Evolutionary conservation across 1,140 invertebrate species (phyloP), one percentile per base, ranked within the genome.

Genomic region (Scaptomyza pallida): DNA sequence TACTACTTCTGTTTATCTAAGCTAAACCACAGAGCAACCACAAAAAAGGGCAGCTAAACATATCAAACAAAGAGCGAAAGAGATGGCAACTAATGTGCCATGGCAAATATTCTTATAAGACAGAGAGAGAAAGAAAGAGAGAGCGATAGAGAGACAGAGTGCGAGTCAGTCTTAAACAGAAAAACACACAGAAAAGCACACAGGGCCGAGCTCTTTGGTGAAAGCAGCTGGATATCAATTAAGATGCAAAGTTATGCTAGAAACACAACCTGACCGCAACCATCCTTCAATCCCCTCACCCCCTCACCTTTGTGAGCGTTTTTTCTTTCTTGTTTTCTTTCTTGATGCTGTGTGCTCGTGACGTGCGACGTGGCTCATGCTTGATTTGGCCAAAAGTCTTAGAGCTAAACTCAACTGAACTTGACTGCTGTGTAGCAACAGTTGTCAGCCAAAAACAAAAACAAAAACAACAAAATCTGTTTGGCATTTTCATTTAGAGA

Each of bases 181-280:
- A 37, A 37, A 3, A 8, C n/a, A 9, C 5, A 50, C 26, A 48
- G 10, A 10, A 6, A 23, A 37, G 41, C 60, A 43, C 12, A 45
- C 50, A 13, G n/a, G n/a, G n/a, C 23, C 5, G 23, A 26, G 23
- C 23, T 5, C 23, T 26, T 43, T 57, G 9, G 15, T 15, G 2
- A 26, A 35, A 68, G 30, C 47, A 68, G 56, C 56, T 61, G 64
- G 55, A 67, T 67, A 68, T 68, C 64, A 68, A 68, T 61, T 68
- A 68, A 68, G 56, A 68, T 68, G 57, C 47, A 68, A 68, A 61
- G 64, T 68, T 61, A 45, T 68, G 64, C 56, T 19, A 45, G 10
- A 8, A 10, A 30, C 51, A 63, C 17, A 41, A 5, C 26, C 1
- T 10, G 2, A 15, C 5, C 33, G 8, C 26, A 16, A 12, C 13